phyloP scores from a whole-genome alignment of 2,113 vertebrate genomes.

The Tupaia tana region DNA sequence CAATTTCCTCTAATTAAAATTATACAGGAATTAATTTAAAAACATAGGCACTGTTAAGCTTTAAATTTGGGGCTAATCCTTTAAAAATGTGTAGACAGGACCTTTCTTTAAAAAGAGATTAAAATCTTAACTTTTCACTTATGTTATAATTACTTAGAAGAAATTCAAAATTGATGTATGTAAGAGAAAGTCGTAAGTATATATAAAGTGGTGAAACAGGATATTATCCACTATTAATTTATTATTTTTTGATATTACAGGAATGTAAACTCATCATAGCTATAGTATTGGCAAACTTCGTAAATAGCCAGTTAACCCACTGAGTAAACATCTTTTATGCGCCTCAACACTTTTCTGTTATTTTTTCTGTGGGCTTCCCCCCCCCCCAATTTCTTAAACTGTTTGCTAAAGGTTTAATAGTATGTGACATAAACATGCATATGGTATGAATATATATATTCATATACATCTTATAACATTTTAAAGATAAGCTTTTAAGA shows the following conservation, averaged over 20 bases:
- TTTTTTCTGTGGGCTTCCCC: slow-evolving; percentile 46
- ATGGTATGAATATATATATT: neutral
- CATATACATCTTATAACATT: slow-evolving; percentile 17
- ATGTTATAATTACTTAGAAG: slow-evolving; percentile 11
- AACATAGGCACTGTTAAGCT: slow-evolving; percentile 13
- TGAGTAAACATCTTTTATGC: slow-evolving; percentile 29
- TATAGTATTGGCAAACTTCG: slow-evolving; percentile 51
- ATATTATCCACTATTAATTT: slow-evolving; percentile 14
- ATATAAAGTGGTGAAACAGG: slow-evolving; percentile 40
- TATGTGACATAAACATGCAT: neutral
- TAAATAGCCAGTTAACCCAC: neutral
- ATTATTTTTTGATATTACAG: slow-evolving; percentile 17
- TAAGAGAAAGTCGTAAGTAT: neutral
- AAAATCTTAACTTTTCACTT: slow-evolving; percentile 21
- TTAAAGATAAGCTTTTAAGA: slow-evolving; percentile 52
- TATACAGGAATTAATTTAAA: slow-evolving; percentile 52
- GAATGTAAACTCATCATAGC: neutral
- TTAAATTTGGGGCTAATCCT: slow-evolving; percentile 4
- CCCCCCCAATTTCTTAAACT: neutral
- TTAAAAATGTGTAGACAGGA: slow-evolving; percentile 26
- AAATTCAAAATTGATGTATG: neutral
- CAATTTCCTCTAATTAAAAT: slow-evolving; percentile 39
- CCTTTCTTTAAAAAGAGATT: neutral
- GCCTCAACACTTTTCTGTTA: slow-evolving; percentile 17
- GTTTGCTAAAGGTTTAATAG: neutral